A percentile compares a stretch with the other conserved stretches of the same genome.
Evolutionary conservation across 2,797 vertebrate species (phyloP).

Genomic region (Eurystomus glaucurus): DNA sequence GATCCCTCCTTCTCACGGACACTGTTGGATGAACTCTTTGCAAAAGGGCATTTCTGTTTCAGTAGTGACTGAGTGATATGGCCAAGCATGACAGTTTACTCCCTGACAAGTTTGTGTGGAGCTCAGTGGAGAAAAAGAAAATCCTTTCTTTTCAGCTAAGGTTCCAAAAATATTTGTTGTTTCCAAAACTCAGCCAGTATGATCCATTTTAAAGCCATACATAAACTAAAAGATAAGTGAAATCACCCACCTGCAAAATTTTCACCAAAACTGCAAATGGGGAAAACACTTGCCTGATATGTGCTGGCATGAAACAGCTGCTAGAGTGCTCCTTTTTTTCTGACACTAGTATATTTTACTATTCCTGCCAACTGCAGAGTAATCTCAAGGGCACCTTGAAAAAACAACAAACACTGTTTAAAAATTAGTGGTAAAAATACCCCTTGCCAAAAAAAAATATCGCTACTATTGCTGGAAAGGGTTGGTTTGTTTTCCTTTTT

Average conservation of each 20-base stretch:
- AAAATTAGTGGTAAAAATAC: constrained; percentile 26
- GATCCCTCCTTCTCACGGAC: neutral
- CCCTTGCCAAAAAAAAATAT: neutral
- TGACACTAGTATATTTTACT: neutral
- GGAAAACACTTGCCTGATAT: neutral
- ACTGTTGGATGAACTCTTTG: constrained; percentile 10
- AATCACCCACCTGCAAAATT: constrained; percentile 14
- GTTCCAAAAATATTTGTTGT: constrained; percentile 41
- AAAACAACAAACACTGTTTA: neutral
- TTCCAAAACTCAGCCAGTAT: constrained; percentile 4
- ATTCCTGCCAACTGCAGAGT: constrained; percentile 9
- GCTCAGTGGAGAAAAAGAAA: constrained; percentile 42
- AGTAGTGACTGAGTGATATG: neutral
- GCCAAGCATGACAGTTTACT: constrained; percentile 5
- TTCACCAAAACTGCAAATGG: neutral
- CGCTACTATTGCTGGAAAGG: neutral
- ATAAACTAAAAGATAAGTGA: neutral
- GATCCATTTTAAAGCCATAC: neutral
- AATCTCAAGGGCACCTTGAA: constrained; percentile 19
- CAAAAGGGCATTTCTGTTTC: constrained; percentile 39
- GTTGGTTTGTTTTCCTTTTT: neutral
- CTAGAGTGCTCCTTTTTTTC: neutral
- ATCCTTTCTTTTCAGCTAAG: neutral
- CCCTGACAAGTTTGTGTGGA: neutral
- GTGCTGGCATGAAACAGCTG: constrained; percentile 5